Conservation (phyloP, 2,888 invertebrate species). For the Hydropsyche betteni region DNA sequence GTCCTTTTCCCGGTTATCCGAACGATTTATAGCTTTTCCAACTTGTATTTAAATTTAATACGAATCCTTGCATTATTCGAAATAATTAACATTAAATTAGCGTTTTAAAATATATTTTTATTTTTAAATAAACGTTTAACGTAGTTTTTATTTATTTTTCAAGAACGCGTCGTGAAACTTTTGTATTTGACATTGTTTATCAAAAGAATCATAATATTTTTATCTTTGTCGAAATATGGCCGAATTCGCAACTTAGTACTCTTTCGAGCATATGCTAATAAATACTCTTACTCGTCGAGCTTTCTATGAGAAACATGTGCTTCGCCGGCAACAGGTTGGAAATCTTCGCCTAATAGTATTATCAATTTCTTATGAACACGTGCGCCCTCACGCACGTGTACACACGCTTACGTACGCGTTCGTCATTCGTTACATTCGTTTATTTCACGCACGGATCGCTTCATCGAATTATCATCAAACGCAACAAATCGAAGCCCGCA, state of each 20-base stretch:
- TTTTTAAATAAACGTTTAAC: too few species aligned
- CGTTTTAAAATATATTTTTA: too few species aligned
- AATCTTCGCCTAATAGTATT: conserved; percentile 30
- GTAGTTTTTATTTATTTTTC: too few species aligned
- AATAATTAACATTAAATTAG: too few species aligned
- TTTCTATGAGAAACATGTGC: conserved; percentile 13
- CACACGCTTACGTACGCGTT: not conserved
- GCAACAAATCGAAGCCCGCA: too few species aligned
- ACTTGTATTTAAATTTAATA: too few species aligned
- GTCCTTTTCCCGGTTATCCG: too few species aligned
- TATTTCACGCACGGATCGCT: not conserved
- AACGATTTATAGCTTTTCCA: too few species aligned
- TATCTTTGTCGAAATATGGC: not conserved
- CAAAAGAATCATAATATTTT: conserved; percentile 3
- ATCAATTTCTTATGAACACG: conserved; percentile 25
- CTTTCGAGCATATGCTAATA: conserved; percentile 7
- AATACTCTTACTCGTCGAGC: not conserved
- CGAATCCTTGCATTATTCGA: too few species aligned
- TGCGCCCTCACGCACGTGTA: conserved; percentile 26
- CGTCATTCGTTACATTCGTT: too few species aligned
- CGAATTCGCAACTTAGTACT: not conserved
- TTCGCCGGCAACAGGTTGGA: conserved; percentile 19
- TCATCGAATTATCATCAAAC: too few species aligned
- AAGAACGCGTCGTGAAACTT: too few species aligned
- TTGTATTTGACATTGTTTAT: not conserved